A percentile compares a stretch with the other conserved stretches of the same genome.
These are phyloP conservation scores for Troilus luridus DNA, from an alignment of 2,888 invertebrate species.

Conservation along the genomic window DNA sequence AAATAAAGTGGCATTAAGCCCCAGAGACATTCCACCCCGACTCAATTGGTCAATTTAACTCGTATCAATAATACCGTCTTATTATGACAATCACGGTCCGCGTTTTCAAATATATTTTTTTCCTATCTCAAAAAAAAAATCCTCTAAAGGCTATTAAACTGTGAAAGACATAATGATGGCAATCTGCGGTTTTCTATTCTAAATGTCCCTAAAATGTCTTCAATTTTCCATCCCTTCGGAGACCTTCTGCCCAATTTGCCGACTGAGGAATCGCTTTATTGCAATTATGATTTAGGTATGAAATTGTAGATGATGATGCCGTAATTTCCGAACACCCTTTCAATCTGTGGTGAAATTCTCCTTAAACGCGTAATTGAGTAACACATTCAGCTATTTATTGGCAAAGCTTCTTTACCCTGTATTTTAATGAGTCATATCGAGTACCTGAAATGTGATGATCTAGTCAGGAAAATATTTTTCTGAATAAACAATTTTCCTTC, in stretches of 20 bases:
- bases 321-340: conserved; percentile 29
- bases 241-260: neutral
- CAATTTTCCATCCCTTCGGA: neutral
- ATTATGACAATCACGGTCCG: conserved; percentile 57
- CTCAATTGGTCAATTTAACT: conserved; percentile 57
- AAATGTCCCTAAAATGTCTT: conserved; percentile 42
- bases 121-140: conserved; percentile 4
- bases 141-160: conserved; percentile 47
- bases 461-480: neutral
- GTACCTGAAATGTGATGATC: neutral
- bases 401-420: neutral
- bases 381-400: neutral
- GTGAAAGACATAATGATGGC: conserved; percentile 20
- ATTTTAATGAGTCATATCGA: neutral
- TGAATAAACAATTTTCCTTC: neutral
- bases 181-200: conserved; percentile 43
- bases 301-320: conserved; percentile 3
- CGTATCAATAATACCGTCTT: conserved; percentile 58
- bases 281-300: conserved; percentile 5
- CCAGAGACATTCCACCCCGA: conserved; percentile 47
- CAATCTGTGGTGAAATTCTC: neutral
- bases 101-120: conserved; percentile 57
- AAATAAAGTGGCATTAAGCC: conserved; percentile 36
- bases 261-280: neutral
- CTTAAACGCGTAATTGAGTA: conserved; percentile 1